A percentile compares a stretch with the other conserved stretches of the same genome.
Conservation (phyloP, 2,888 invertebrate species). For the Lycocerus yunnanus region DNA sequence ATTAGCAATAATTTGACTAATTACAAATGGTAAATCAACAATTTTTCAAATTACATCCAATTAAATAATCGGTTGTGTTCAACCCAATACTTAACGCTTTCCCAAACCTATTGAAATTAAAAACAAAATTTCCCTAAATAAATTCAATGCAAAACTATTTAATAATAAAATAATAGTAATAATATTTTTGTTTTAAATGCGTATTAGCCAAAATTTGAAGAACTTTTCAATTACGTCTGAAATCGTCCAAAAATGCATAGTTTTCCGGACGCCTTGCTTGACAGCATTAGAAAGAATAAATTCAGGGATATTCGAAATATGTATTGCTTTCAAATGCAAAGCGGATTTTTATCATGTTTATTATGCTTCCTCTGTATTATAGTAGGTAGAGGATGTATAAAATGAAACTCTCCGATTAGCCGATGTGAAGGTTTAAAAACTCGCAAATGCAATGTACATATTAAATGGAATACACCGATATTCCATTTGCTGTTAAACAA, state of each 20-base stretch:
- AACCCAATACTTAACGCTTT: not conserved
- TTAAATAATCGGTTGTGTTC: not conserved
- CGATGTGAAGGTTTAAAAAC: not conserved
- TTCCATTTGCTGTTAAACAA: not conserved
- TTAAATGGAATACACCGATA: not conserved
- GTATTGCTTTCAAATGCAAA: no score
- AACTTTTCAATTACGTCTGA: no score
- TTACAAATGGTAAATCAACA: not conserved
- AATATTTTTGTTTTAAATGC: no score
- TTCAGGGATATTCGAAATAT: not conserved
- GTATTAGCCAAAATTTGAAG: no score
- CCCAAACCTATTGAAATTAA: not conserved
- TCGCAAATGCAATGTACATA: not conserved
- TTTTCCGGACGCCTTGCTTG: no score
- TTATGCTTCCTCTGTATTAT: not conserved
- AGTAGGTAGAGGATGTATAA: not conserved
- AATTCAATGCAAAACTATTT: no score
- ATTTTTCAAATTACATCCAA: not conserved
- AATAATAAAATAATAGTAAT: no score
- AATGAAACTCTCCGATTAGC: not conserved
- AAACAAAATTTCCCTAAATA: no score
- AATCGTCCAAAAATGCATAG: no score
- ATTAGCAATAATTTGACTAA: not conserved
- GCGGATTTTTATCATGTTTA: no score
- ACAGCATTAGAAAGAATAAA: not conserved